phyloP scores from a whole-genome alignment of 2,797 vertebrate genomes.

The Peromyscus attwateri region DNA sequence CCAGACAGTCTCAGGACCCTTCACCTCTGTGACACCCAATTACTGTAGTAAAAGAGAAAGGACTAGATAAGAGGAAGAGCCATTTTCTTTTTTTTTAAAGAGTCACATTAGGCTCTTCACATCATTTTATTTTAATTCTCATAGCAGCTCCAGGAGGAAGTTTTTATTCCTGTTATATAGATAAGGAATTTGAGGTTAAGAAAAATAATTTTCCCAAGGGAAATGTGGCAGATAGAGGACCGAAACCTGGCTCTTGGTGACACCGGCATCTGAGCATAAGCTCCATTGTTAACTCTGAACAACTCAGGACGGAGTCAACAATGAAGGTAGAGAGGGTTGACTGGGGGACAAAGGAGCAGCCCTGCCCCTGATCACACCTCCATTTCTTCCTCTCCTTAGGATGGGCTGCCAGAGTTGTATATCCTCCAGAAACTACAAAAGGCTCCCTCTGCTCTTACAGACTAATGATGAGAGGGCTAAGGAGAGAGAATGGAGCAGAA shows the following conservation, averaged over 20 bases:
- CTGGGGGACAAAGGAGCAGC: background rate
- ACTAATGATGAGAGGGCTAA: background rate
- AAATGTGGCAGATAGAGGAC: background rate
- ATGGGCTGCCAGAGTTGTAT: background rate
- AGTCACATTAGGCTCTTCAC: background rate
- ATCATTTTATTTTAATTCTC: constrained; percentile 5
- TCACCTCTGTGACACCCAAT: background rate
- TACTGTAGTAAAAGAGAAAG: background rate
- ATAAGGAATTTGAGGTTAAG: constrained; percentile 50
- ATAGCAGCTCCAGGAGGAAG: background rate
- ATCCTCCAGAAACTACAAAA: background rate
- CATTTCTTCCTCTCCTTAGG: background rate
- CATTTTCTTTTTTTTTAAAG: background rate
- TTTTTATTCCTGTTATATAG: constrained; percentile 25
- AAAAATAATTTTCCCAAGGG: constrained; percentile 51
- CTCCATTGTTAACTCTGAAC: background rate
- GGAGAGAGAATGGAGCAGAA: background rate
- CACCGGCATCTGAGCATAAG: background rate
- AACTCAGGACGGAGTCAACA: background rate
- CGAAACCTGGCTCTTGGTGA: background rate
- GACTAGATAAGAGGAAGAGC: background rate
- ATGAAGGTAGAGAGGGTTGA: background rate
- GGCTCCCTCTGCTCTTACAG: background rate
- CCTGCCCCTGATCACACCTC: background rate
- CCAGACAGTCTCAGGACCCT: background rate